phyloP scores from a whole-genome alignment of 2,113 vertebrate genomes.

The Prunella fulvescens region DNA sequence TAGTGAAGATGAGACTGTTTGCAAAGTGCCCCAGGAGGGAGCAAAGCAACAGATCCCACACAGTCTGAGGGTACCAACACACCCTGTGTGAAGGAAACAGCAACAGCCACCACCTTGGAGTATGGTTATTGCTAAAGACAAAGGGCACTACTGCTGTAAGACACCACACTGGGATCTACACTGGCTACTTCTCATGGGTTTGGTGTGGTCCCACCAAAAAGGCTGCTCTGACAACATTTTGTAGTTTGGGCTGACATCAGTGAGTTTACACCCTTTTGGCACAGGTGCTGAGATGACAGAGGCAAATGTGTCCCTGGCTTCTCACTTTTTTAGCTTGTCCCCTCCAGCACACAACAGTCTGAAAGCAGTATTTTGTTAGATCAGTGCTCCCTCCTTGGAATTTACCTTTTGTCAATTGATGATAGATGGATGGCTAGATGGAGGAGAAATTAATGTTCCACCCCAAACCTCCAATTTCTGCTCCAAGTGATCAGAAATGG shows the following conservation, averaged over 20 bases:
- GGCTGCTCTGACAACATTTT: background rate
- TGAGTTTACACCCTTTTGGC: background rate
- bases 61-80: background rate
- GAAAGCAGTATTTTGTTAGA: background rate
- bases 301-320: background rate
- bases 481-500: background rate
- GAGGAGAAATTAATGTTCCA: background rate
- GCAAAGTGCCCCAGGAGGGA: background rate
- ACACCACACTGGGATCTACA: background rate
- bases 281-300: background rate
- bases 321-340: background rate
- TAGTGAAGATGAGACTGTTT: background rate
- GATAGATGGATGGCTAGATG: background rate
- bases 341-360: background rate
- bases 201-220: background rate
- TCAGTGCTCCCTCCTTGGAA: background rate
- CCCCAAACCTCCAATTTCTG: background rate
- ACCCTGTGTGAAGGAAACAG: background rate
- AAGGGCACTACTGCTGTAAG: background rate
- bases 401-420: background rate
- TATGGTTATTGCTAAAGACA: background rate
- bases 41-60: background rate
- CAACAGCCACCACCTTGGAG: background rate
- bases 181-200: background rate
- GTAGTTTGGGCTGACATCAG: background rate